Evolutionary conservation across 2,113 vertebrate genomes (phyloP).

Genomic region (Ictalurus furcatus): DNA sequence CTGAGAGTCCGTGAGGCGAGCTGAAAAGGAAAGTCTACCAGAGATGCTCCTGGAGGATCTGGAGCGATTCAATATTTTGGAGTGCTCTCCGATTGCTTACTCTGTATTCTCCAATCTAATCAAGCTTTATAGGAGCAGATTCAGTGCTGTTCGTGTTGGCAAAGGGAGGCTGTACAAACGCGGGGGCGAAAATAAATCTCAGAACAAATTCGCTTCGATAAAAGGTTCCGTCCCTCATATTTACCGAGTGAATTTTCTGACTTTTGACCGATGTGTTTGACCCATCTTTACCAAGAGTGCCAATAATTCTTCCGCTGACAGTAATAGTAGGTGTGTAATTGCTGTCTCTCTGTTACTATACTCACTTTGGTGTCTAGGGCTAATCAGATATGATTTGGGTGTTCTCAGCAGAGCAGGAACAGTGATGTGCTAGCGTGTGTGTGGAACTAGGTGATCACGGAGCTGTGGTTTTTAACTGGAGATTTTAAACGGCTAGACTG

Average conservation of each 20-base stretch:
- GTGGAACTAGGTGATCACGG: background rate
- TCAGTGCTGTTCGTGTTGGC: background rate
- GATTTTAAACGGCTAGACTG: background rate
- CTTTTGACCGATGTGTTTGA: background rate
- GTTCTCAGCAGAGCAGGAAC: background rate
- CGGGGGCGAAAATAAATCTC: background rate
- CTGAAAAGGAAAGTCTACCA: no score
- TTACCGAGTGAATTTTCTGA: background rate
- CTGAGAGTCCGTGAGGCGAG: no score
- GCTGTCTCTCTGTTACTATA: background rate
- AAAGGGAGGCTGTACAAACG: background rate
- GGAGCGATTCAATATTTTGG: background rate
- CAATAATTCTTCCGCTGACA: background rate
- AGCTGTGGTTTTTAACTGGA: background rate
- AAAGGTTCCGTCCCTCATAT: background rate
- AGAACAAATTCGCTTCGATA: background rate
- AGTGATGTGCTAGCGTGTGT: background rate
- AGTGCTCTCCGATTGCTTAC: background rate
- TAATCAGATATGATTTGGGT: background rate
- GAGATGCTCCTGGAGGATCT: background rate
- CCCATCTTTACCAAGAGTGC: background rate
- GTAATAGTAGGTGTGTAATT: background rate
- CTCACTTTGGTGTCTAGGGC: background rate
- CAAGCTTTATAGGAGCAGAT: background rate
- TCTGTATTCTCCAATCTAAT: background rate